Evolutionary conservation across 2,113 vertebrate species (phyloP), one percentile per base, ranked within the genome.

Genomic region (Clarias gariepinus): DNA sequence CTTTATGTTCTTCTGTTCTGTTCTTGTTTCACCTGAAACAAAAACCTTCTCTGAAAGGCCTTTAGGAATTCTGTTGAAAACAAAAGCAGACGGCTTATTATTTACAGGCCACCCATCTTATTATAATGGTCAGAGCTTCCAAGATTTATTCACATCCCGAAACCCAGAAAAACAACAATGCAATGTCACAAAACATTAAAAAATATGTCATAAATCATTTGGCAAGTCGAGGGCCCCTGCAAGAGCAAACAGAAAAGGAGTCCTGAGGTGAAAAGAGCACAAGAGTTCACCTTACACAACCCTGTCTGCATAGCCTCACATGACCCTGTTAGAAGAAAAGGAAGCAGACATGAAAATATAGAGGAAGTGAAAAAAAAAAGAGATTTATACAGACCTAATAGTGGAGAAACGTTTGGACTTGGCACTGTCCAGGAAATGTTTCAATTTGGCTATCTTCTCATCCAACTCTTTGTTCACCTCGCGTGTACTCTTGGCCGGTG

Each of bases 331-430:
- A 68, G 55, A 91, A 47, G 30, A 83, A 90, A 84, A 6, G 60
- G 21, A 85, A 71, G 57, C 64, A 77, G 25, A 86, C 9, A 53
- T 63, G 87, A 41, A 88, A 60, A 21, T 53, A 74, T 69, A 10
- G 33, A 91, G 81, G 25, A 71, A 77, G n/a, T n/a, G 28, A 1
- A 0, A 71, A 23, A 88, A 82, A 85, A 64, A 77, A 74, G 82
- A 64, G 81, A 52, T 33, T n/a, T 41, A 55, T 73, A 90, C 90
- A 41, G 9, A 99, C 98, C 98, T 95, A 92, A 99, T 95, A 69
- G 96, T 96, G 13, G 98, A 99, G 88, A 99, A 99, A 89, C 95
- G 96, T 90, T 97, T 99, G 88, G 96, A 96, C 91, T 96, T 98
- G 88, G 98, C 98, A 89, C 96, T 96, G 87, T 97, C 96, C 94